Evolutionary conservation across 1,140 invertebrate species (phyloP), one percentile per base, ranked within the genome.

Genomic region (Prorops nasuta): DNA sequence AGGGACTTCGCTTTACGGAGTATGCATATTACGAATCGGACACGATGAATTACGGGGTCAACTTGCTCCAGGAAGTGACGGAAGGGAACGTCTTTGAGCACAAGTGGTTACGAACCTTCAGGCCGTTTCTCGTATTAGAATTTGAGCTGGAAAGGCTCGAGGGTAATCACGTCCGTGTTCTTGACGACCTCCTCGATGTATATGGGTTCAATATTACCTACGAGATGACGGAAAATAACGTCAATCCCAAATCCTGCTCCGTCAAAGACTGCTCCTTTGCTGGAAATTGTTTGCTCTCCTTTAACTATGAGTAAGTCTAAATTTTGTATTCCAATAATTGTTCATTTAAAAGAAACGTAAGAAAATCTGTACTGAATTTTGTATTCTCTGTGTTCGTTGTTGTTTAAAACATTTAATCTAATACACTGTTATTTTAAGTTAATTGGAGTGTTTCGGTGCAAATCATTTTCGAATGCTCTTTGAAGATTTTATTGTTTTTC

Each of bases 171-270:
- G 76, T 95, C 31, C 77, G 93, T 1, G 90, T 91, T 0, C 72
- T 92, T 32, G 84, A 91, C 56, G 83, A 87, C 41, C 78, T 95
- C 8, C 78, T 94, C 16, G 86, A 92, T 53, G 90, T 93, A 2
- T 94, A 88, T 66, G 93, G 92, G 6, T 94, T 96, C 77, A 96
- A 96, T 71, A 86, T 95, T 54, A 95, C 92, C 3, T 95, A 94
- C 68, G 90, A 92, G 65, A 86, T 94, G 52, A 80, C 72, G 1
- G 67, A 76, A 50, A 66, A 66, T 24, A 64, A 77, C 9, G 77
- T 80, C 15, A 81, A 83, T 54, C 54, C 76, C 2, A 75, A 83
- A 24, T 83, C 85, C 4, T 95, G 92, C 67, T 90, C 85, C 32
- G 84, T 89, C 14, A 81, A 84, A 38, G 82, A 85, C 40, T 95